Conservation (phyloP, 1,140 invertebrate species). For the Rhopalosiphum maidis region DNA sequence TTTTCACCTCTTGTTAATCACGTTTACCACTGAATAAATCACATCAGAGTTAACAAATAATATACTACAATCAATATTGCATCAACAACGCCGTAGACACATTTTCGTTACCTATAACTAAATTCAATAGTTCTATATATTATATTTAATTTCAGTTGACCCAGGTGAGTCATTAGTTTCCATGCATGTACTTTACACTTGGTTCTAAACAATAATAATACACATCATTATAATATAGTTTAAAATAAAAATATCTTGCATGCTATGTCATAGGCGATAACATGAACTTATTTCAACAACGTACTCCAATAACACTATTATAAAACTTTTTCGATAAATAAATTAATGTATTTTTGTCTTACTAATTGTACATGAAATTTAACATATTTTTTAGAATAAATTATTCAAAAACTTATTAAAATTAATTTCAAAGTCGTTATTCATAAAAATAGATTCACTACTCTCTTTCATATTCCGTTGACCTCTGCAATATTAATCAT, state of each 20-base stretch:
- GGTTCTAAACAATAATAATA: background rate
- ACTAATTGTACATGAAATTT: background rate
- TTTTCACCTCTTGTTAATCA: background rate
- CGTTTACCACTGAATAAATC: background rate
- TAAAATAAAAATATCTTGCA: background rate
- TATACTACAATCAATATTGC: background rate
- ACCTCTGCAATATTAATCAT: background rate
- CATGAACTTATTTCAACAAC: background rate
- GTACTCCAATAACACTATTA: background rate
- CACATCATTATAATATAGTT: background rate
- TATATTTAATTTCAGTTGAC: background rate
- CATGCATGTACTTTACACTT: background rate
- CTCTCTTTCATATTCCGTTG: background rate
- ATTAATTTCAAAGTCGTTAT: background rate
- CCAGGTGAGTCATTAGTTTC: background rate
- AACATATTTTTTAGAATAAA: background rate
- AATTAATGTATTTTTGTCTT: too few species aligned
- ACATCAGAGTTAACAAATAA: background rate
- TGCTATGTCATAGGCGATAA: background rate
- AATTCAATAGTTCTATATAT: background rate
- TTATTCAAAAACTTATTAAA: background rate
- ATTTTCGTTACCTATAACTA: background rate
- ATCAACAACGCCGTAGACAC: background rate
- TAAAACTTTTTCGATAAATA: background rate
- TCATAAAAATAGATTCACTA: background rate